Base-by-base conservation (phyloP, 1,140 invertebrate species). In the Bradysia coprophila region DNA sequence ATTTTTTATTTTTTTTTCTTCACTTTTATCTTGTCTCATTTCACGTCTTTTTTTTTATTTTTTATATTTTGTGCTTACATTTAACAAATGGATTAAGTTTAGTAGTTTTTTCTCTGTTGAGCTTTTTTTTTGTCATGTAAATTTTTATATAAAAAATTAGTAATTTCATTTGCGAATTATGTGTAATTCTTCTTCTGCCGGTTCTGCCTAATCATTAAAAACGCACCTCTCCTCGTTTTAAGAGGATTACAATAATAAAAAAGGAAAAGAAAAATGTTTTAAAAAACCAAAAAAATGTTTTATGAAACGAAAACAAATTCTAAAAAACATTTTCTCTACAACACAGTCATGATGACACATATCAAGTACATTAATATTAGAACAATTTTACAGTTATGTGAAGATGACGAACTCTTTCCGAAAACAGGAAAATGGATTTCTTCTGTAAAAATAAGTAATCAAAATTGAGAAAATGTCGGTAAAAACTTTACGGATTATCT, bases 381-480 rank as follows among this genome's bases (percentile, higher is more conserved):
- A 28, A 28, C 13, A 8, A 28, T 8, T 28, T 28, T 28, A 28
- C 24, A 28, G 24, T 28, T 8, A 28, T 8, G 6, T 6, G 24
- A 28, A 13, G 24, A 28, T 8, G 24, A 28, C 24, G 24, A 28
- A 28, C n/a, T n/a, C n/a, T n/a, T n/a, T n/a, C 44, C 57, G 42
- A 60, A 60, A 16, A 55, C 54, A 1, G 57, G 57, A 42, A 60
- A 60, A 44, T 60, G 57, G 40, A 60, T 60, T 49, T 60, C 57
- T 43, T 60, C 57, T n/a, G n/a, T n/a, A n/a, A n/a, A n/a, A n/a
- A n/a, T n/a, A n/a, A n/a, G n/a, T n/a, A n/a, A n/a, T n/a, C n/a
- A n/a, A n/a, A n/a, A n/a, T n/a, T n/a, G n/a, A n/a, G n/a, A n/a
- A n/a, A n/a, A n/a, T n/a, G n/a, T n/a, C n/a, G n/a, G n/a, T n/a